phyloP scores from a whole-genome alignment of 2,797 vertebrate genomes.

The Hoplostethus mediterraneus region DNA sequence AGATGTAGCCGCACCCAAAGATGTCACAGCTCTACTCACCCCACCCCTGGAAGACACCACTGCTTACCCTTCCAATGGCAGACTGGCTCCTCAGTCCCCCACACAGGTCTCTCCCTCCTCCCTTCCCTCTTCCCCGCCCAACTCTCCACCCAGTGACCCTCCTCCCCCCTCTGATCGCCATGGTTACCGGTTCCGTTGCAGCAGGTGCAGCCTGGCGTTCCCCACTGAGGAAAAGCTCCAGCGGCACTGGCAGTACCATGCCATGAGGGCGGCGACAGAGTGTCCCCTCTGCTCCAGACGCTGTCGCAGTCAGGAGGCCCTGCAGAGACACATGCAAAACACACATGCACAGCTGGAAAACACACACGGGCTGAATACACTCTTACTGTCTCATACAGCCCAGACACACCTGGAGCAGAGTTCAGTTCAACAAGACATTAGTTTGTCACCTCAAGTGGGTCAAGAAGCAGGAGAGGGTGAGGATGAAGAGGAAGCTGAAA shows the following conservation, averaged over 20 bases:
- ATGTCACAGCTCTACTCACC: constrained; percentile 88
- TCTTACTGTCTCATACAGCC: constrained; percentile 51
- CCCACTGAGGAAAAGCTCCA: constrained; percentile 98
- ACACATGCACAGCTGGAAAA: constrained; percentile 93
- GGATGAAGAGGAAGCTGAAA: constrained; percentile 73
- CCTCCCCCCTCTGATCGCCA: constrained; percentile 94
- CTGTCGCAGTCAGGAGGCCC: constrained; percentile 96
- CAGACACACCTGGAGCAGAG: constrained; percentile 65
- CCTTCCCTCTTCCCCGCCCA: constrained; percentile 80
- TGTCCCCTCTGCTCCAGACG: constrained; percentile 98
- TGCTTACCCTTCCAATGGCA: constrained; percentile 93
- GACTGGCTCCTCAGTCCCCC: constrained; percentile 94
- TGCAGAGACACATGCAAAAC: constrained; percentile 98
- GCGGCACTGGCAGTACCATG: constrained; percentile 98
- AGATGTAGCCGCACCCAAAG: constrained; percentile 85
- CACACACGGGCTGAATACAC: constrained; percentile 83
- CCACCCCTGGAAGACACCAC: constrained; percentile 89
- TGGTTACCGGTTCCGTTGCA: constrained; percentile 98
- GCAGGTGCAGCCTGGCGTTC: constrained; percentile 98
- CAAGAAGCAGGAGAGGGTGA: constrained; percentile 78
- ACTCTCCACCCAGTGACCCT: constrained; percentile 88
- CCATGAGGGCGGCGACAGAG: constrained; percentile 98
- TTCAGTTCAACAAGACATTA: constrained; percentile 72
- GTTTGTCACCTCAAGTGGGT: constrained; percentile 76
- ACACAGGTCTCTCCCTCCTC: constrained; percentile 90